Evolutionary conservation across 2,888 invertebrate species (phyloP).

Genomic region (Cybosia mesomella): DNA sequence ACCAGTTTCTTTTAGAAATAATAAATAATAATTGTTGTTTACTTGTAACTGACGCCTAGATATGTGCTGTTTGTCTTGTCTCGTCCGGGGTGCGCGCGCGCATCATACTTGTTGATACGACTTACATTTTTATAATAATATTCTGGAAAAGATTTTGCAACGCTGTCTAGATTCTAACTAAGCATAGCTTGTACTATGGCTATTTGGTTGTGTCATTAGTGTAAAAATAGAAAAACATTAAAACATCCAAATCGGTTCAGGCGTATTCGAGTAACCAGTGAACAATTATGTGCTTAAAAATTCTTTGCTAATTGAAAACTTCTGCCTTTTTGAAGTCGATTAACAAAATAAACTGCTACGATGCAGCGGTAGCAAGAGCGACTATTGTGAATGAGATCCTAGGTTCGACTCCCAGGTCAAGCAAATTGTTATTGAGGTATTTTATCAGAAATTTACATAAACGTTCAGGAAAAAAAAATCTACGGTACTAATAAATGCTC

Average conservation of each 20-base stretch:
- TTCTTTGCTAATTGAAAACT: no score
- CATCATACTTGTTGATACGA: constrained; percentile 9
- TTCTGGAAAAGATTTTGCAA: background rate
- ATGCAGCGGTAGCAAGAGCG: background rate
- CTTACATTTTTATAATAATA: constrained; percentile 5
- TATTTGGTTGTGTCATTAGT: no score
- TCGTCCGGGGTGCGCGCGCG: constrained; percentile 41
- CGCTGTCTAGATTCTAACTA: background rate
- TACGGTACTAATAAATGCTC: background rate
- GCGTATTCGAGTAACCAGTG: no score
- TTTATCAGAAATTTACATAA: background rate
- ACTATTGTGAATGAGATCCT: background rate
- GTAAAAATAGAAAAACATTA: no score
- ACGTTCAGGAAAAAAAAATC: no score
- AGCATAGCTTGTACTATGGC: background rate
- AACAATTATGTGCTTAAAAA: no score
- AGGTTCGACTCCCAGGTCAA: background rate
- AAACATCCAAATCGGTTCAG: no score
- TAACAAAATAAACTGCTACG: no score
- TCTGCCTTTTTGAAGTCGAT: no score
- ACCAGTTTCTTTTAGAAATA: constrained; percentile 23
- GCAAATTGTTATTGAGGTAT: background rate
- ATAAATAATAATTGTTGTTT: constrained; percentile 41
- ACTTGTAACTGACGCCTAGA: constrained; percentile 47
- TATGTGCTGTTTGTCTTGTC: constrained; percentile 44